phyloP scores from a whole-genome alignment of 2,797 vertebrate species.

The Lacerta agilis region DNA sequence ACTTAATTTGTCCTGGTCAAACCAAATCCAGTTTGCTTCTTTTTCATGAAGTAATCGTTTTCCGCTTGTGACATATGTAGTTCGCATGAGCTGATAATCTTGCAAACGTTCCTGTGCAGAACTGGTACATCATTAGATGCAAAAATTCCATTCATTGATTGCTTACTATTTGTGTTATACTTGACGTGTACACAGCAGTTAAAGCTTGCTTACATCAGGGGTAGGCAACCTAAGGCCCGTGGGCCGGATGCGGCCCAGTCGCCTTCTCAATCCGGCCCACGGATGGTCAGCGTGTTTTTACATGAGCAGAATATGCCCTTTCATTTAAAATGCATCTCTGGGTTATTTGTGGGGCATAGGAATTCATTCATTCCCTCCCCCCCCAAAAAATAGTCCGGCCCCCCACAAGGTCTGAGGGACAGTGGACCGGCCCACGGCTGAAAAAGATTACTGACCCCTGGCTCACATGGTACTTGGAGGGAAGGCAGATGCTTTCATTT shows the following conservation, averaged over 20 bases:
- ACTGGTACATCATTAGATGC: constrained; percentile 12
- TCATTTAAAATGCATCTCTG: too few species aligned
- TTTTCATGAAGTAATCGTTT: constrained; percentile 45
- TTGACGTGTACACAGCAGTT: neutral
- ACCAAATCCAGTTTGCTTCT: constrained; percentile 59
- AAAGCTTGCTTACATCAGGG: neutral
- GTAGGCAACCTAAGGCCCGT: too few species aligned
- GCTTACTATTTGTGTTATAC: neutral
- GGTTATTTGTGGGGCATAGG: too few species aligned
- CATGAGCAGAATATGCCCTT: too few species aligned
- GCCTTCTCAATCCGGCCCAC: too few species aligned
- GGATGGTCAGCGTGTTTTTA: too few species aligned
- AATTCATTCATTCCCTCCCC: too few species aligned
- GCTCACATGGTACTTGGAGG: neutral
- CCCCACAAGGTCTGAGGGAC: too few species aligned
- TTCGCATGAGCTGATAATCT: constrained; percentile 15
- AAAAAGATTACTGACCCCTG: too few species aligned
- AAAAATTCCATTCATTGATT: constrained; percentile 32
- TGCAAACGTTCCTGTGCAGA: constrained; percentile 6
- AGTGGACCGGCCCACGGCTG: too few species aligned
- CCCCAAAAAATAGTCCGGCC: too few species aligned
- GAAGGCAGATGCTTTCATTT: rapidly evolving
- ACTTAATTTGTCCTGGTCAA: constrained; percentile 52
- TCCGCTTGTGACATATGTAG: constrained; percentile 29
- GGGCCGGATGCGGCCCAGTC: too few species aligned